phyloP scores from a whole-genome alignment of 2,113 vertebrate genomes.

The Polypterus senegalus region DNA sequence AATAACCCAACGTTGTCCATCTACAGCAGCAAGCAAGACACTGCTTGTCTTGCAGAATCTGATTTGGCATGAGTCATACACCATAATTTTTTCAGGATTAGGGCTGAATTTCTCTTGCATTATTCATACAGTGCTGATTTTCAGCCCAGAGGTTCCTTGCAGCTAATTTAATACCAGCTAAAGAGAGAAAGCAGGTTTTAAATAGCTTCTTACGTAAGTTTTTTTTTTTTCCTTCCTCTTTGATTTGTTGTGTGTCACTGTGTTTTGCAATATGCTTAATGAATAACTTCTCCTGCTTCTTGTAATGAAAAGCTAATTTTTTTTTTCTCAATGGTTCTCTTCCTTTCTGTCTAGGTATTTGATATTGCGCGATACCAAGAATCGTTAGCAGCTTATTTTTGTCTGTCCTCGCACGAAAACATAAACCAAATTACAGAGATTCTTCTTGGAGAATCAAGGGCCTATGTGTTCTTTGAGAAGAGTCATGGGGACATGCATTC shows the following conservation, averaged over 20 bases:
- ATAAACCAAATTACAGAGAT: constrained; percentile 97
- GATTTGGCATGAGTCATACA: constrained; percentile 2
- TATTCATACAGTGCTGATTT: background rate
- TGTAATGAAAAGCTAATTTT: background rate
- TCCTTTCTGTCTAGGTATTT: constrained; percentile 64
- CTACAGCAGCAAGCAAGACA: background rate
- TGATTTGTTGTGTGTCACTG: too few relatives aligned
- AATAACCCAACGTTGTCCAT: background rate
- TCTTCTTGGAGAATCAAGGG: constrained; percentile 85
- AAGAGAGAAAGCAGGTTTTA: too few relatives aligned
- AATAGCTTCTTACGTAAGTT: too few relatives aligned
- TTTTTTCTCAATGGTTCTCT: constrained; percentile 18
- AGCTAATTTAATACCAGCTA: constrained; percentile 3
- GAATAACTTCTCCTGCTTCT: too few relatives aligned
- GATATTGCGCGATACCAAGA: constrained; percentile 93
- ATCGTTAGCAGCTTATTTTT: constrained; percentile 89
- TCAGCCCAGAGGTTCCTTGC: background rate
- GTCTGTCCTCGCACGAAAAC: constrained; percentile 83
- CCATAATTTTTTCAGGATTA: background rate
- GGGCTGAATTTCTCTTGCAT: constrained; percentile 1
- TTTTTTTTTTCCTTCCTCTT: too few relatives aligned
- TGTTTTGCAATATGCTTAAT: too few relatives aligned
- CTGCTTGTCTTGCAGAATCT: constrained; percentile 13
- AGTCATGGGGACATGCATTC: constrained; percentile 98
- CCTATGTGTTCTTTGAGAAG: constrained; percentile 90